Percentiles rank a stretch among this genome's conserved stretches.
Evolutionary conservation across 2,888 invertebrate species (phyloP).

Genomic region (Cephus spinipes): DNA sequence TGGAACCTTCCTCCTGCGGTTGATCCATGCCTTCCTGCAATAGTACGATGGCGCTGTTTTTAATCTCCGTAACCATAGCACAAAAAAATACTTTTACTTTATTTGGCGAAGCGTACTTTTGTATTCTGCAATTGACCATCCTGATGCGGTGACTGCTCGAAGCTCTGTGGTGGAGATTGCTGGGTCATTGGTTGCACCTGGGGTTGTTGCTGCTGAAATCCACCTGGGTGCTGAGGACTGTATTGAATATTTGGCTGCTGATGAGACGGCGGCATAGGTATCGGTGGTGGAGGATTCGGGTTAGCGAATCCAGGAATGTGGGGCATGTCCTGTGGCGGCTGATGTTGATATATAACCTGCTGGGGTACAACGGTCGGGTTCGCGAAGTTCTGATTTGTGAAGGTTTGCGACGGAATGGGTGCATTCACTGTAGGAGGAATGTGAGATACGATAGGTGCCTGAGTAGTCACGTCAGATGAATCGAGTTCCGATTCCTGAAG

Average conservation of each 20-base stretch:
- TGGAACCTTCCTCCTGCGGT: slow-evolving; percentile 44
- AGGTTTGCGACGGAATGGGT: slow-evolving; percentile 84
- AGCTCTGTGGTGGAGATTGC: slow-evolving; percentile 29
- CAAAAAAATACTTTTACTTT: neutral
- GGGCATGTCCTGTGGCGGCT: slow-evolving; percentile 62
- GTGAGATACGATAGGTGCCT: slow-evolving; percentile 61
- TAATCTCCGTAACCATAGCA: neutral
- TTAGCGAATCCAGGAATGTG: slow-evolving; percentile 70
- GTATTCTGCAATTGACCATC: slow-evolving; percentile 8
- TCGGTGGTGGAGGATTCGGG: slow-evolving; percentile 70
- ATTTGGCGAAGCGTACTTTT: neutral
- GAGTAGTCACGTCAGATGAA: slow-evolving; percentile 74
- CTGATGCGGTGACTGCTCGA: slow-evolving; percentile 24
- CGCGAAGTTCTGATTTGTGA: slow-evolving; percentile 85
- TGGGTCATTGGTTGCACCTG: slow-evolving; percentile 26
- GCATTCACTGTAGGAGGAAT: slow-evolving; percentile 68
- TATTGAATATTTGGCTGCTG: slow-evolving; percentile 57
- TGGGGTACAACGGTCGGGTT: slow-evolving; percentile 62
- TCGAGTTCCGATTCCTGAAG: slow-evolving; percentile 93
- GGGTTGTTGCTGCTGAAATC: slow-evolving; percentile 50
- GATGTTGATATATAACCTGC: slow-evolving; percentile 65
- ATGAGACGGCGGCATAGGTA: slow-evolving; percentile 70
- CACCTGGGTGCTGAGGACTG: slow-evolving; percentile 59
- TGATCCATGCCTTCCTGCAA: slow-evolving; percentile 51
- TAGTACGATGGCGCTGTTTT: neutral